A percentile compares a stretch with the other conserved stretches of the same genome.
phyloP scores from a whole-genome alignment of 2,888 invertebrate species.

The Clivina fossor region DNA sequence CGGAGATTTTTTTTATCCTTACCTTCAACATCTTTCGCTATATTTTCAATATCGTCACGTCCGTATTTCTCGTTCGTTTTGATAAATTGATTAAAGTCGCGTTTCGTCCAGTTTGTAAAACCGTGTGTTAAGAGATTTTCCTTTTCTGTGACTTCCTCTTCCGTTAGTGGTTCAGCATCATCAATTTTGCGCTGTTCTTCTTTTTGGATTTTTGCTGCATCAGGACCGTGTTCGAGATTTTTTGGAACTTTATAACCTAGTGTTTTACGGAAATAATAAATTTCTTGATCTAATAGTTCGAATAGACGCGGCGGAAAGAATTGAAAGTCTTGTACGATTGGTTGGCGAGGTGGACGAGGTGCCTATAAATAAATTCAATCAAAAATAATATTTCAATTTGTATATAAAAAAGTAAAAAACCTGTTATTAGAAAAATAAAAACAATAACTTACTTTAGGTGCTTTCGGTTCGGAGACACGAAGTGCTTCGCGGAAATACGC shows the following conservation, averaged over 20 bases:
- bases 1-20: too few species aligned
- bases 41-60: constrained; percentile 95
- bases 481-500: constrained; percentile 97
- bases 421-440: constrained; percentile 1
- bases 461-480: constrained; percentile 94
- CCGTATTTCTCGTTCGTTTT: constrained; percentile 99
- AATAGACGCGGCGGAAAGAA: constrained; percentile 97
- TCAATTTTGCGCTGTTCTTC: constrained; percentile 98
- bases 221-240: constrained; percentile 90
- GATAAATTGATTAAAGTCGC: constrained; percentile 99
- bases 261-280: constrained; percentile 93
- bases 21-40: constrained; percentile 96
- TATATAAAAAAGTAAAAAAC: too few species aligned
- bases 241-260: constrained; percentile 94
- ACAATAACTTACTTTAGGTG: constrained; percentile 77
- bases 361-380: constrained; percentile 71
- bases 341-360: constrained; percentile 97
- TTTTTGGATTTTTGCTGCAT: constrained; percentile 88
- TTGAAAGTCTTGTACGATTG: constrained; percentile 99
- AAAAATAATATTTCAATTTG: too few species aligned
- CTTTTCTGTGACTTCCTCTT: constrained; percentile 90
- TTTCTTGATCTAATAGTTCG: constrained; percentile 96
- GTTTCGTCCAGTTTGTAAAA: constrained; percentile 96
- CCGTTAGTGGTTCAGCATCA: constrained; percentile 85
- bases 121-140: constrained; percentile 91